These are phyloP conservation scores for Drosophila pseudoobscura DNA, from an alignment of 1,140 invertebrate genomes.

Conservation along the genomic window DNA sequence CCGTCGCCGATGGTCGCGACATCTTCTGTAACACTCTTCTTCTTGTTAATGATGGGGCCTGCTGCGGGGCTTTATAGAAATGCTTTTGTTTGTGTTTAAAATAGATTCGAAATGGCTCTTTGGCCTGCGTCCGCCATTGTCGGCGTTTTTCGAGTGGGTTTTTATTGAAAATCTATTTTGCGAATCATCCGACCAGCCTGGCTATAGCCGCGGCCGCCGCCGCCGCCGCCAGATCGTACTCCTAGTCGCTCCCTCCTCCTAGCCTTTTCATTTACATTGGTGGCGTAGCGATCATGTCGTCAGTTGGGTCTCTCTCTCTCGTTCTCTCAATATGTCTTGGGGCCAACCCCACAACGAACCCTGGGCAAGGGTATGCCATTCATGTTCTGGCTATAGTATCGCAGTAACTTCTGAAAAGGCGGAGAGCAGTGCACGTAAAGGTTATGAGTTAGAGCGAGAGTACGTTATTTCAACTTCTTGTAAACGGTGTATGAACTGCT, in stretches of 20 bases:
- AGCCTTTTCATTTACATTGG: conserved; percentile 44
- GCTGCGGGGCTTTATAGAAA: conserved; percentile 48
- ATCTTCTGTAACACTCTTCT: conserved; percentile 32
- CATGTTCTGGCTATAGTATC: too few species aligned
- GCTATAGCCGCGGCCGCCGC: conserved; percentile 5
- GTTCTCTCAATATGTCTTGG: background rate
- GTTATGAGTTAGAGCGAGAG: too few species aligned
- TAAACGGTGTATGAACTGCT: too few species aligned
- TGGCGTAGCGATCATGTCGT: conserved; percentile 62
- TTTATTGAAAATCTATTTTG: conserved; percentile 81
- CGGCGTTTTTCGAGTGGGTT: conserved; percentile 68
- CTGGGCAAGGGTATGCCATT: too few species aligned
- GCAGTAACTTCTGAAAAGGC: too few species aligned
- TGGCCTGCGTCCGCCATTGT: conserved; percentile 58
- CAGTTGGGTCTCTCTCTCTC: conserved; percentile 25
- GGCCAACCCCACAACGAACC: too few species aligned
- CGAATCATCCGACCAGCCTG: conserved; percentile 48
- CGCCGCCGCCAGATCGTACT: background rate
- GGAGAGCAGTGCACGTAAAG: too few species aligned
- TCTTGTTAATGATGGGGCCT: conserved; percentile 16
- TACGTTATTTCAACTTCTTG: too few species aligned
- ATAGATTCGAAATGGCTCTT: conserved; percentile 72
- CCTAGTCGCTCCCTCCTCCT: conserved; percentile 13
- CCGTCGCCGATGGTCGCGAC: background rate
- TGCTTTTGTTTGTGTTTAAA: conserved; percentile 75